Evolutionary conservation across 2,797 vertebrate genomes (phyloP).

Genomic region (Nasua narica): DNA sequence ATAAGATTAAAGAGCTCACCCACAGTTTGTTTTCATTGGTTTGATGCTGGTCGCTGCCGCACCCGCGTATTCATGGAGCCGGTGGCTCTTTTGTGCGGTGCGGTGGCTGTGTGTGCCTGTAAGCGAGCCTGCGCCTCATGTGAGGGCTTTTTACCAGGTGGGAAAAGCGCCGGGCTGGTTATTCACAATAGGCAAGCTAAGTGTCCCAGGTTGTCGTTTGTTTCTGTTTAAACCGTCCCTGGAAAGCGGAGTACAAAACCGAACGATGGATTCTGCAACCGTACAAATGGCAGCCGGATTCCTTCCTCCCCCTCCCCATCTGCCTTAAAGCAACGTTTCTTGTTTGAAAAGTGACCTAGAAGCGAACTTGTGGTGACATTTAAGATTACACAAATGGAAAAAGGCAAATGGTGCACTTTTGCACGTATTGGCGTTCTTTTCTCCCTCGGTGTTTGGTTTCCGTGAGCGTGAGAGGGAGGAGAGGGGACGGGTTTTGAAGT

Average conservation of each 20-base stretch:
- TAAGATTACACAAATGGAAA: constrained; percentile 55
- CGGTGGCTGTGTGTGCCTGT: neutral
- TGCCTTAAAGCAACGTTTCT: constrained; percentile 63
- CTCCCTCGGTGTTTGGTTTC: constrained; percentile 59
- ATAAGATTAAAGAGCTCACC: neutral
- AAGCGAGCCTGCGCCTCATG: neutral
- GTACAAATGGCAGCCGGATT: neutral
- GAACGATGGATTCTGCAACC: neutral
- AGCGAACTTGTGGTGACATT: constrained; percentile 69
- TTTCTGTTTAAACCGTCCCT: constrained; percentile 59
- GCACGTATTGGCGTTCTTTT: constrained; percentile 26
- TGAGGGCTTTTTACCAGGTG: neutral
- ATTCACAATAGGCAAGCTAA: neutral
- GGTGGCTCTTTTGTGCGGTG: neutral
- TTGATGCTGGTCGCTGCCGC: neutral
- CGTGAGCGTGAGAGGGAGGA: neutral
- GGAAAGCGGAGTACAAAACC: constrained; percentile 35
- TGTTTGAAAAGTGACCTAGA: constrained; percentile 66
- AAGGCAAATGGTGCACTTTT: constrained; percentile 22
- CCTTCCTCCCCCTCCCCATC: neutral
- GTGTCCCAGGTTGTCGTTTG: constrained; percentile 34
- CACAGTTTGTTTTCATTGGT: neutral
- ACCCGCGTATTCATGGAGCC: neutral
- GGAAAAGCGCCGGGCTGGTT: neutral
- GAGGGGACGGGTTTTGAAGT: neutral